Base-by-base conservation (phyloP, 1,140 invertebrate species). In the Drosophila tropicalis region DNA sequence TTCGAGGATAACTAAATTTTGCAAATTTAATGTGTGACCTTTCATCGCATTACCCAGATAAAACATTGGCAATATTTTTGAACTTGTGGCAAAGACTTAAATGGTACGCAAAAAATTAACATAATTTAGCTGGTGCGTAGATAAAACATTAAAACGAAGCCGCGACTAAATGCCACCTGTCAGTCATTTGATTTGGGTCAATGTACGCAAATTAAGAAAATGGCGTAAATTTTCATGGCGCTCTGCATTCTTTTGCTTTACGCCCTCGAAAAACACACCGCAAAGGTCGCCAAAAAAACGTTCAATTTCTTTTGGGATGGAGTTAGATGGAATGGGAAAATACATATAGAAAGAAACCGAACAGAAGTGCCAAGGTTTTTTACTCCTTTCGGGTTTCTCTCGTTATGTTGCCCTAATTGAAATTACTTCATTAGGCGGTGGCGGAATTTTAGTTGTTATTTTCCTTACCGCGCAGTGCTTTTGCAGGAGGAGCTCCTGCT, bases 401-500 rank as follows among this genome's bases (percentile, higher is more conserved):
- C 44, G 44, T 51, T 51, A 51, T 51, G 44, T 51, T 51, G 51
- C 73, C 60, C 65, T 75, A 87, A 76, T 72, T 69, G 70, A 84
- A 87, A 85, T 85, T 82, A 87, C 82, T 85, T 87, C 79, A 85
- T 85, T 85, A 85, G 74, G 47, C 61, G 62, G 36, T 63, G 64
- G 70, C 40, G 51, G 39, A 67, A 60, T 78, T 62, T 47, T 44
- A 63, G 60, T 58, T 62, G 47, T 47, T 62, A 54, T 76, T 64
- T 70, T 61, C 9, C 34, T 32, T 51, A 51, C 44, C 44, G 44
- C 41, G n/a, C 44, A 12, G 36, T 39, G 12, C 36, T 22, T 3
- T 19, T 56, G 41, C 54, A n/a, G n/a, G n/a, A n/a, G n/a, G n/a
- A n/a, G 32, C 63, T 54, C 58, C 64, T 65, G 34, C 66, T 51